phyloP scores from a whole-genome alignment of 2,797 vertebrate species.

The Ptychadena robeensis region DNA sequence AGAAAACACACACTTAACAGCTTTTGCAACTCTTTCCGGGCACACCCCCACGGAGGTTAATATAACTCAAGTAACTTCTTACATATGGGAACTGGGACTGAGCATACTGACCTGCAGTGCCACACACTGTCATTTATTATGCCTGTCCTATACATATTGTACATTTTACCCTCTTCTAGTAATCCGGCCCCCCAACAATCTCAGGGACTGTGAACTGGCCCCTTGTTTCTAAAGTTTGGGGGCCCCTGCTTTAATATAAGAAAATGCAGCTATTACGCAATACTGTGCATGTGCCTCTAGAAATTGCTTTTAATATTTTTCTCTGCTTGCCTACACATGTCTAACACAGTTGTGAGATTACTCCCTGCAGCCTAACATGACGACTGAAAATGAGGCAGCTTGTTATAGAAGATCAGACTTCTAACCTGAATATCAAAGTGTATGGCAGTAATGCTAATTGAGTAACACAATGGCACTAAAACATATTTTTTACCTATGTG shows the following conservation, averaged over 20 bases:
- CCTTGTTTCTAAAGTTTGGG: too few species aligned
- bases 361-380: background rate
- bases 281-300: background rate
- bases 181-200: too few species aligned
- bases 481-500: background rate
- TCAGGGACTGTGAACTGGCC: too few species aligned
- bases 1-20: too few species aligned
- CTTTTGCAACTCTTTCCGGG: too few species aligned
- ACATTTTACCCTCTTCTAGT: too few species aligned
- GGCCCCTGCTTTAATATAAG: background rate
- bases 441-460: background rate
- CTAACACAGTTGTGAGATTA: background rate
- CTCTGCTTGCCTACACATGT: background rate
- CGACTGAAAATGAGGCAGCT: background rate
- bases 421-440: background rate
- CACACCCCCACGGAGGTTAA: too few species aligned
- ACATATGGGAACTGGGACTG: too few species aligned
- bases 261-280: background rate
- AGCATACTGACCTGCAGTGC: too few species aligned
- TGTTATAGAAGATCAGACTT: background rate
- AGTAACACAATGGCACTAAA: background rate
- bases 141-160: too few species aligned
- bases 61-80: too few species aligned
- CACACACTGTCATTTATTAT: too few species aligned
- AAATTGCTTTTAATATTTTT: background rate